Conservation (phyloP, 2,888 invertebrate genomes). For the Cremastinae sp. region DNA sequence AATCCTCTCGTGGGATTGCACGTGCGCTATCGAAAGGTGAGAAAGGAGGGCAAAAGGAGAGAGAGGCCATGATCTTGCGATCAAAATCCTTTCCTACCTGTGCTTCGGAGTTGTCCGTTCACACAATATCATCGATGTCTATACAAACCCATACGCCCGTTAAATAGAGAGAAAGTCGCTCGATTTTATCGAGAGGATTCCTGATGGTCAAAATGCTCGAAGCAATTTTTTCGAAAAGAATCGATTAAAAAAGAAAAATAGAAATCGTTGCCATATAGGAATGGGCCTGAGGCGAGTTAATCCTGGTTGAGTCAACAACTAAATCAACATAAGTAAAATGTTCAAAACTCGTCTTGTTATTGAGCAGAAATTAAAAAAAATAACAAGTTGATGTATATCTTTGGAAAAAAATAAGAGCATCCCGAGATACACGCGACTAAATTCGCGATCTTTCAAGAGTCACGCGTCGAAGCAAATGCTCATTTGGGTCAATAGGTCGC, state of each 20-base stretch:
- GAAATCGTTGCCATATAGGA: neutral
- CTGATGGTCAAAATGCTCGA: no score
- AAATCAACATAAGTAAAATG: neutral
- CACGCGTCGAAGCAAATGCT: slow-evolving; percentile 63
- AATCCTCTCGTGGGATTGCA: slow-evolving; percentile 49
- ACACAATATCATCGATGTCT: neutral
- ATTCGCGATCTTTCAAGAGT: slow-evolving; percentile 50
- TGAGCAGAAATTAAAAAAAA: neutral
- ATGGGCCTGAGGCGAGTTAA: neutral
- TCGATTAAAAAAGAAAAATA: neutral
- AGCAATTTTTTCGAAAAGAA: neutral
- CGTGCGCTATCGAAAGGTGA: slow-evolving; percentile 13
- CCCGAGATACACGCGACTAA: slow-evolving; percentile 39
- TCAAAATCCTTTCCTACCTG: slow-evolving; percentile 35
- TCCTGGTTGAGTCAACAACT: neutral
- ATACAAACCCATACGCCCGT: neutral
- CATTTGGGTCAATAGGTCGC: slow-evolving; percentile 73
- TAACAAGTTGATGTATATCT: neutral
- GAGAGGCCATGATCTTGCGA: slow-evolving; percentile 25
- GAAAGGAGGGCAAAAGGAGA: slow-evolving; percentile 33
- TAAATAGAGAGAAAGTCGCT: neutral
- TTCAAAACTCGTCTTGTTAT: neutral
- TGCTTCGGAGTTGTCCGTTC: neutral
- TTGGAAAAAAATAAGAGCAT: slow-evolving; percentile 26
- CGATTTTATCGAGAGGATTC: neutral